Base-by-base conservation (phyloP, 92 coral and sea anemone genomes). In the Chrysogorgia sp. region DNA sequence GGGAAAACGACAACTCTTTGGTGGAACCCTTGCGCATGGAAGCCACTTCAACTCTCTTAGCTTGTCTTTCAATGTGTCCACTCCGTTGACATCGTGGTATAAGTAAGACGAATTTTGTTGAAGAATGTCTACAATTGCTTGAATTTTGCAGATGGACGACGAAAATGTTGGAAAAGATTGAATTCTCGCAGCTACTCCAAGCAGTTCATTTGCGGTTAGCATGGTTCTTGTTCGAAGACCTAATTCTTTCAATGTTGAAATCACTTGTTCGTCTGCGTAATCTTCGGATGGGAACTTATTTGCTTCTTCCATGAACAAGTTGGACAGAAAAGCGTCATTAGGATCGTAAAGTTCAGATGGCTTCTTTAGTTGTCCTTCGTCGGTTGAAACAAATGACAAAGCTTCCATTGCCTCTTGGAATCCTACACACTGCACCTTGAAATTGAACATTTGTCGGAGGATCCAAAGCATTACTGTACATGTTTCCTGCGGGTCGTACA, bases 391-490 rank as follows among this genome's bases (percentile, higher is more conserved):
- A 49, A 69, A 69, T 45, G 76, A 22, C 14, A 69, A 58, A 14
- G 28, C 34, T 69, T 45, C 48, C 59, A 69, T 45, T 35, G 22
- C 40, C 40, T 47, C 24, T 2, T 7, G 7, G 30, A 69, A 69
- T 24, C 25, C 23, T 15, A 25, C 23, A 43, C 14, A 26, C 12
- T 69, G 59, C 28, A 35, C 5, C 55, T 45, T 87, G 25, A 93
- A 80, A 9, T 88, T 91, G n/a, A 94, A 89, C 8, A 93, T 88
- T 52, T 92, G 84, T 71, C 87, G 91, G 41, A 93, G 83, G 30
- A 91, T 96, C 97, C 96, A 93, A 26, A 85, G 74, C 98, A 93
- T 93, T n/a, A 93, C 75, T 13, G 75, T 83, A 12, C 92, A 77
- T 14, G 91, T 85, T 55, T 93, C 87, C 31, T 84, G 85, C 77